These are phyloP conservation scores for Cyprinodon tularosa DNA, from an alignment of 2,113 vertebrate genomes.

Conservation along the genomic window DNA sequence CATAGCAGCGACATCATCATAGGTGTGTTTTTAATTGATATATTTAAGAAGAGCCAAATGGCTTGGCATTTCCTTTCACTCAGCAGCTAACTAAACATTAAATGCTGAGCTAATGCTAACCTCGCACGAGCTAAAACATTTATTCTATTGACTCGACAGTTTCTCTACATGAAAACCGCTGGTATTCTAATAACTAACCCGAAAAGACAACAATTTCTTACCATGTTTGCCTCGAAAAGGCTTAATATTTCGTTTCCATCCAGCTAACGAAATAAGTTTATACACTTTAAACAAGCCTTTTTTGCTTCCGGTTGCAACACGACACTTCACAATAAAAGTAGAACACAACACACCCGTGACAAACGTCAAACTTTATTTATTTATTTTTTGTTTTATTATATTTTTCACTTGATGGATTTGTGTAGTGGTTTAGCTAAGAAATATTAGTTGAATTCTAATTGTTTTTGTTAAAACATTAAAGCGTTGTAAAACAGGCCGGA, in stretches of 20 bases:
- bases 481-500: constrained; percentile 8
- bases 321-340: constrained; percentile 49
- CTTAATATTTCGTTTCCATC: constrained; percentile 77
- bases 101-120: too few relatives aligned
- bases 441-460: not conserved
- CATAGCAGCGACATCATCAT: too few relatives aligned
- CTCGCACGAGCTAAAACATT: too few relatives aligned
- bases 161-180: not conserved
- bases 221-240: constrained; percentile 83
- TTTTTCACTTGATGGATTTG: not conserved
- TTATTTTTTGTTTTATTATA: too few relatives aligned
- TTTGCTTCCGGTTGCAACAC: constrained; percentile 43
- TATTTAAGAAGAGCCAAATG: too few relatives aligned
- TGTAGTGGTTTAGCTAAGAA: not conserved
- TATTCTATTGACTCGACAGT: not conserved
- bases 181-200: not conserved
- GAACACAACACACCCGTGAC: not conserved
- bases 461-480: not conserved
- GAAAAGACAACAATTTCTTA: constrained; percentile 52
- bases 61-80: too few relatives aligned
- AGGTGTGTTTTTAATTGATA: too few relatives aligned
- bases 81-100: too few relatives aligned
- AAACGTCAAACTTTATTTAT: not conserved
- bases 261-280: constrained; percentile 63
- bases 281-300: not conserved